phyloP scores from a whole-genome alignment of 2,888 invertebrate genomes.

The Panorpa germanica region DNA sequence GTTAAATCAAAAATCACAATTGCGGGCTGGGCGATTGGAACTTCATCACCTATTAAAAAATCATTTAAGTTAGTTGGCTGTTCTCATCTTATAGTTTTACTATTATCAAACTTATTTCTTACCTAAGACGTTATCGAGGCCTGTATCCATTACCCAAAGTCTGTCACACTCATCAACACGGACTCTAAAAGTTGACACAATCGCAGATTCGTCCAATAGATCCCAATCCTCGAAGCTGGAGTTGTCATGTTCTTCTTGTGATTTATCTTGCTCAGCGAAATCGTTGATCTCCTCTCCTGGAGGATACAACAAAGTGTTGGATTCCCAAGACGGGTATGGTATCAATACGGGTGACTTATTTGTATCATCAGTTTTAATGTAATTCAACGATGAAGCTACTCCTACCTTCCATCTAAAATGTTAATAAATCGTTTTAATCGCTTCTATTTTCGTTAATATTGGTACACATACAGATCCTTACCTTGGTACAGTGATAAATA shows the following conservation, averaged over 20 bases:
- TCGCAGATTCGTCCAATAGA: conserved; percentile 32
- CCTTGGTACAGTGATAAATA: conserved; percentile 50
- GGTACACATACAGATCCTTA: no score
- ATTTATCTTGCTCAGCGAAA: no score
- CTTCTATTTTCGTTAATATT: no score
- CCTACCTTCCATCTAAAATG: conserved; percentile 41
- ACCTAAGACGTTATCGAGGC: conserved; percentile 55
- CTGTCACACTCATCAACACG: conserved; percentile 59
- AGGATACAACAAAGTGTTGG: conserved; percentile 66
- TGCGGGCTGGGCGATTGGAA: conserved; percentile 40
- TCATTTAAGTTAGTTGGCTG: no score
- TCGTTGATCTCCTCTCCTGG: conserved; percentile 41
- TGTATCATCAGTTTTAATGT: conserved; percentile 34
- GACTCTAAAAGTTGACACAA: conserved; percentile 55
- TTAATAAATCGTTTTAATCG: no score
- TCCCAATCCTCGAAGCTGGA: background rate
- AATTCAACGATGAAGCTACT: conserved; percentile 49
- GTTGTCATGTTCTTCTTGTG: no score
- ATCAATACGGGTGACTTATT: conserved; percentile 51
- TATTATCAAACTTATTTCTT: no score
- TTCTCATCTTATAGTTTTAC: no score
- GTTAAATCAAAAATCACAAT: conserved; percentile 56
- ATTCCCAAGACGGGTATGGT: conserved; percentile 60
- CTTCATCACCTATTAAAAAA: no score
- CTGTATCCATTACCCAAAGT: conserved; percentile 68